These are phyloP conservation scores for Mystacides longicornis DNA, from an alignment of 2,888 invertebrate species.

Conservation along the genomic window DNA sequence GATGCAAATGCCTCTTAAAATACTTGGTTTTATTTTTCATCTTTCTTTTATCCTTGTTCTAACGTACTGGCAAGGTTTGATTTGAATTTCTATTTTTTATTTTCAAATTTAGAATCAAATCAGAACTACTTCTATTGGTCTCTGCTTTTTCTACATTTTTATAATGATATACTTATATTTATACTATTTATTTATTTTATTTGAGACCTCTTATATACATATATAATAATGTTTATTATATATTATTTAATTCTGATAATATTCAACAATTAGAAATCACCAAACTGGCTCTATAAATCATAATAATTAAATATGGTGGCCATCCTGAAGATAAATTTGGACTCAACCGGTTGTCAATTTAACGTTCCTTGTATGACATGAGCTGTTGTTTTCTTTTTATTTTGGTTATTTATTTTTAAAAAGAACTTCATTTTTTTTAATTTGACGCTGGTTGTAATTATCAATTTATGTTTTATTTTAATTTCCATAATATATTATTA, in stretches of 20 bases:
- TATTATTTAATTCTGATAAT: neutral
- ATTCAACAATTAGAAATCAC: conserved; percentile 3
- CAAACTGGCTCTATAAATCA: conserved; percentile 15
- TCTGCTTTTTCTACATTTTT: conserved; percentile 1
- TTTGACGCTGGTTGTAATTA: conserved; percentile 18
- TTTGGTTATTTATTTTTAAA: conserved; percentile 1
- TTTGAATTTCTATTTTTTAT: neutral
- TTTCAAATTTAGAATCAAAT: neutral
- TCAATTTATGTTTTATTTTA: neutral
- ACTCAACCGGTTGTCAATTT: conserved; percentile 25
- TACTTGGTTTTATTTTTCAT: neutral
- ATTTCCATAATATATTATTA: neutral
- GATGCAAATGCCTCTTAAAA: neutral
- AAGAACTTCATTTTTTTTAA: conserved; percentile 7
- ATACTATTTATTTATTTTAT: neutral
- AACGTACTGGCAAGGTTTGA: neutral
- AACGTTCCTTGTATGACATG: conserved; percentile 23
- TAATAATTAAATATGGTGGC: conserved; percentile 6
- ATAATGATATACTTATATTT: neutral
- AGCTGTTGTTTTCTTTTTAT: conserved; percentile 3
- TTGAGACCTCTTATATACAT: neutral
- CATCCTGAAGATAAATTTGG: conserved; percentile 7
- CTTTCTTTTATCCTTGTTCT: neutral
- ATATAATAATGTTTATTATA: neutral
- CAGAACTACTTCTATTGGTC: neutral